Conservation (phyloP, 1,140 invertebrate species). For the Drosophila takahashii region DNA sequence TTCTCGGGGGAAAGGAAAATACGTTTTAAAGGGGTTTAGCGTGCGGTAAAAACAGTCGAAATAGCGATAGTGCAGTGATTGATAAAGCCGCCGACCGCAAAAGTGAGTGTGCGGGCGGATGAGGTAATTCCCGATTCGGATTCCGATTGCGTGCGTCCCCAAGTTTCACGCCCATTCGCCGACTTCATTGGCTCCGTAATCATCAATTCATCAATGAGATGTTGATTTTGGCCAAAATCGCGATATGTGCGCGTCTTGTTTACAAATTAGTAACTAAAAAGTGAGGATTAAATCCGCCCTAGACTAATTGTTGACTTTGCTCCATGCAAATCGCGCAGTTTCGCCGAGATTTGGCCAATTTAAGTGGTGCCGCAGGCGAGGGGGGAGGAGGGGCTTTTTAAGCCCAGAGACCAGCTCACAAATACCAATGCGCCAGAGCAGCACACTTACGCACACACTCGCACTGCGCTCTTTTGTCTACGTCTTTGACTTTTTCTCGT, state of each 20-base stretch:
- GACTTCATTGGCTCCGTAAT: constrained; percentile 59
- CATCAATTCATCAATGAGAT: constrained; percentile 79
- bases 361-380: constrained; percentile 7
- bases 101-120: constrained; percentile 59
- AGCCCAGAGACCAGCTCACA: constrained; percentile 60
- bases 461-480: constrained; percentile 78
- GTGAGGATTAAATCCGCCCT: constrained; percentile 42
- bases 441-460: constrained; percentile 26
- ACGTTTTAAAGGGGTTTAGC: constrained; percentile 52
- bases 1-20: constrained; percentile 62
- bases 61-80: constrained; percentile 31
- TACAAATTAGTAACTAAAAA: constrained; percentile 60
- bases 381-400: constrained; percentile 18
- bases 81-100: constrained; percentile 49
- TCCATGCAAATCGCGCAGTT: constrained; percentile 6
- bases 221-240: constrained; percentile 45
- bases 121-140: constrained; percentile 57
- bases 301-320: neutral
- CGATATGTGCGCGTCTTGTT: constrained; percentile 72
- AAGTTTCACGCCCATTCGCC: constrained; percentile 67
- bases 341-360: constrained; percentile 52
- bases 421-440: constrained; percentile 31
- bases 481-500: constrained; percentile 81
- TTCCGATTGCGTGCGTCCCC: constrained; percentile 71
- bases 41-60: constrained; percentile 49